phyloP scores from a whole-genome alignment of 2,888 invertebrate genomes.

The Phengaris alcon region DNA sequence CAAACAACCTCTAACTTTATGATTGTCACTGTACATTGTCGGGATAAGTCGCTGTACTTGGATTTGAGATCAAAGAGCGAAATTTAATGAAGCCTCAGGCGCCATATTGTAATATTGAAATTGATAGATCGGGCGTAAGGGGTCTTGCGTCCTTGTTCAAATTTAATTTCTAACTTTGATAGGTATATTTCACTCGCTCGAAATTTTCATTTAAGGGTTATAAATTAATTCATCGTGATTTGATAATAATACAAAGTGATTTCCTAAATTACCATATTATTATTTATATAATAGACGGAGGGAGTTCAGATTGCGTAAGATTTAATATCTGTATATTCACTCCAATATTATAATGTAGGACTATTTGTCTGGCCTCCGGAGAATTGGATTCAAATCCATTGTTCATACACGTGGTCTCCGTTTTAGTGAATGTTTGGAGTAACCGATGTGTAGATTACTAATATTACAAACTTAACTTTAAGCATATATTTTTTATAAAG shows the following conservation, averaged over 20 bases:
- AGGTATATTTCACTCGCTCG: constrained; percentile 12
- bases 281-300: neutral
- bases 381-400: constrained; percentile 8
- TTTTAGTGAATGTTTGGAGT: neutral
- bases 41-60: constrained; percentile 23
- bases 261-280: constrained; percentile 1
- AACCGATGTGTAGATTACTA: neutral
- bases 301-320: neutral
- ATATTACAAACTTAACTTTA: neutral
- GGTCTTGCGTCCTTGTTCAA: constrained; percentile 29
- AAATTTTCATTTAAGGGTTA: constrained; percentile 25
- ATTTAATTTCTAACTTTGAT: constrained; percentile 27
- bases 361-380: neutral
- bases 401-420: neutral
- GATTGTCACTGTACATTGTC: constrained; percentile 26
- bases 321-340: constrained; percentile 15
- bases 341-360: neutral
- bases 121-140: constrained; percentile 32
- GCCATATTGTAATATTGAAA: constrained; percentile 31
- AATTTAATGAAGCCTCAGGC: constrained; percentile 50
- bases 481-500: too few relatives aligned
- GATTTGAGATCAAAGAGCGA: constrained; percentile 49
- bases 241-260: constrained; percentile 18
- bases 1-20: constrained; percentile 5
- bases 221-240: constrained; percentile 20